Percentiles rank a stretch among this genome's conserved stretches.
Evolutionary conservation across 2,888 invertebrate species (phyloP).

Genomic region (Carcina quercana): DNA sequence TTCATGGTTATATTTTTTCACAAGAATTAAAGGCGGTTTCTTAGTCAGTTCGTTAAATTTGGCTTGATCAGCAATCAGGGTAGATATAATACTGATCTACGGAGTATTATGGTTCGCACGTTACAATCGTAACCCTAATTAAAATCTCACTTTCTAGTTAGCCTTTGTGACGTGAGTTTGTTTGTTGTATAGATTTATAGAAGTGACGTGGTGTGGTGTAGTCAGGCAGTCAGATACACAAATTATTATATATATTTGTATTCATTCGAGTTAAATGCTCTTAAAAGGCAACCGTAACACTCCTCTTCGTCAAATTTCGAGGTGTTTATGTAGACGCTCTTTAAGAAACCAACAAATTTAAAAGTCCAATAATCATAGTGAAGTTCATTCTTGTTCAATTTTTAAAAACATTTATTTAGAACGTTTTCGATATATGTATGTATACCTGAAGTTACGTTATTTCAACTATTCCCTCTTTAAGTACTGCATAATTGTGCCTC

Average conservation of each 20-base stretch:
- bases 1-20: constrained; percentile 51
- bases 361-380: too few relatives aligned
- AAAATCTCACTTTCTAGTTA: constrained; percentile 47
- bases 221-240: constrained; percentile 41
- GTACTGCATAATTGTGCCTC: constrained; percentile 29
- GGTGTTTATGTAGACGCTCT: too few relatives aligned
- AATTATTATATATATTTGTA: too few relatives aligned
- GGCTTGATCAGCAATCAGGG: constrained; percentile 60
- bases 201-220: too few relatives aligned
- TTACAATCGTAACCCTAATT: constrained; percentile 37
- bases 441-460: constrained; percentile 27
- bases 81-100: constrained; percentile 53
- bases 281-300: too few relatives aligned
- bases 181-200: constrained; percentile 10
- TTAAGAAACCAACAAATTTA: too few relatives aligned
- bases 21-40: constrained; percentile 65
- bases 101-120: constrained; percentile 50
- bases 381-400: too few relatives aligned
- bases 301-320: too few relatives aligned
- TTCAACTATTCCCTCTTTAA: constrained; percentile 20
- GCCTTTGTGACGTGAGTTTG: constrained; percentile 36
- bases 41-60: constrained; percentile 67
- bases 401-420: too few relatives aligned
- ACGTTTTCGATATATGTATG: too few relatives aligned
- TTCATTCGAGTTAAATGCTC: too few relatives aligned